Evolutionary conservation across 2,888 invertebrate genomes (phyloP).

Genomic region (Podabrus alpinus): DNA sequence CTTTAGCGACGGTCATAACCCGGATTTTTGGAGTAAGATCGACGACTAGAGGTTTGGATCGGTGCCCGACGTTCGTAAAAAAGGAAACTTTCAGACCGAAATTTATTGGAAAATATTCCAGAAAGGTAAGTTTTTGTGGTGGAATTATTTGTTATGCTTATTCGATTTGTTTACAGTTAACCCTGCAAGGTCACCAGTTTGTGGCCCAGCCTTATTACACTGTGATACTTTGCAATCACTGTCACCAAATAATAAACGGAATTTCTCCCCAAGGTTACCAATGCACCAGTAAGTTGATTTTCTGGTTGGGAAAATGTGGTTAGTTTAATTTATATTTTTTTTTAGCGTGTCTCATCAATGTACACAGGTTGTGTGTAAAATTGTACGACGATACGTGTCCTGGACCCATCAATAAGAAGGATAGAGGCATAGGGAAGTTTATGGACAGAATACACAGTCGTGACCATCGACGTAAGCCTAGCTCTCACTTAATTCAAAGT

Average conservation of each 20-base stretch:
- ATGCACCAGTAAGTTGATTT: constrained; percentile 74
- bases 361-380: constrained; percentile 53
- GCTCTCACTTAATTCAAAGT: constrained; percentile 56
- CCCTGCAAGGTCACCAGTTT: constrained; percentile 88
- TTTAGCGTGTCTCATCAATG: constrained; percentile 53
- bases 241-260: constrained; percentile 90
- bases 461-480: constrained; percentile 54
- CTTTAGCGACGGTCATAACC: constrained; percentile 78
- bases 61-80: constrained; percentile 82
- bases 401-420: constrained; percentile 53
- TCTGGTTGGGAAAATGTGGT: not conserved
- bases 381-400: constrained; percentile 54
- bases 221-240: constrained; percentile 91
- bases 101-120: constrained; percentile 66
- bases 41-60: constrained; percentile 66
- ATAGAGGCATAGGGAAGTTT: constrained; percentile 49
- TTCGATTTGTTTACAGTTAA: constrained; percentile 60
- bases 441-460: constrained; percentile 50
- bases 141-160: not conserved
- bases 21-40: constrained; percentile 75
- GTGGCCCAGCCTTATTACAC: constrained; percentile 86
- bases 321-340: constrained; percentile 19
- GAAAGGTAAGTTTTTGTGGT: constrained; percentile 59
- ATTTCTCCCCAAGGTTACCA: constrained; percentile 96
- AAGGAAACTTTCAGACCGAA: constrained; percentile 77